Evolutionary conservation across 92 coral and sea anemone genomes (phyloP), one percentile per base, ranked within the genome.

Genomic region (Chrysogorgia sp.): DNA sequence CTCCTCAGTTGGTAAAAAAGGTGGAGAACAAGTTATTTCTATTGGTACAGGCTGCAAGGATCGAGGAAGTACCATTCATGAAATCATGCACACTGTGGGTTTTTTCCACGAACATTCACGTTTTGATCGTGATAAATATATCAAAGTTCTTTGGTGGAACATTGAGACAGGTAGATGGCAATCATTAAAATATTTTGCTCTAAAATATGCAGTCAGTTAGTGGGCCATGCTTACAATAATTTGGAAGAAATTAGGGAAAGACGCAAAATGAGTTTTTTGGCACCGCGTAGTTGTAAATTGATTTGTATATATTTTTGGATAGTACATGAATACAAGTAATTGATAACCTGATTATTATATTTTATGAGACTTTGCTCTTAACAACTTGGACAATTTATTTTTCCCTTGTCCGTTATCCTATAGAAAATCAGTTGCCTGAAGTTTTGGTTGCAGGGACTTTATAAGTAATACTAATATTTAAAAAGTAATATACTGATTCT

Each of bases 71-170:
- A 65, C 64, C 5, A 72, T 72, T 21, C 79, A 72, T 35, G 79
- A 72, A 72, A 34, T 72, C 12, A 72, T 72, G 79, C 79, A 72
- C 52, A 28, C 79, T 3, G 34, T 72, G 49, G 79, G 79, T n/a
- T 72, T 72, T 17, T 72, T 72, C 22, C 79, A 72, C 52, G 79
- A 72, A 56, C 79, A 72, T 56, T 72, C 79, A 14, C 59, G 79
- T 26, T 72, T 53, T 43, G 79, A 72, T 56, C 62, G 79, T 26
- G 79, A 72, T 23, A 53, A 72, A 22, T 72, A 72, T 56, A 55
- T 72, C 22, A 72, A 56, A 72, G 65, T 72, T 53, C 52, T 72
- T 13, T 72, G 79, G 79, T 72, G 79, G 79, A 72, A 72, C 34
- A 34, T 72, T 14, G 47, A 72, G 35, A 12, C 17, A 72, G 79